These are phyloP conservation scores for Gonatopus flavifemur DNA, from an alignment of 1,140 invertebrate species.

Conservation along the genomic window DNA sequence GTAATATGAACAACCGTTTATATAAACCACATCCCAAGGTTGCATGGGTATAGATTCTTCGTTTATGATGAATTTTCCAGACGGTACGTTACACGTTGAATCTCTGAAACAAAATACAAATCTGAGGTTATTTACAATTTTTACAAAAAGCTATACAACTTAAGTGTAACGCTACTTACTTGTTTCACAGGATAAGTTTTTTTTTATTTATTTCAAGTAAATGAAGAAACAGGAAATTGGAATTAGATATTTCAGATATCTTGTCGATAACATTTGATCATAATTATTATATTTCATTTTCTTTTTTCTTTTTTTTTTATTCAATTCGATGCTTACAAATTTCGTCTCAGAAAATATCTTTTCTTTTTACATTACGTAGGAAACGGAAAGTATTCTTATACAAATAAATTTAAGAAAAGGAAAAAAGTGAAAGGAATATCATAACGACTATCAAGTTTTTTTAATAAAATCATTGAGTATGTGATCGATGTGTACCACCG, in stretches of 20 bases:
- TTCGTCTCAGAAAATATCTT: no score
- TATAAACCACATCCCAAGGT: conserved; percentile 15
- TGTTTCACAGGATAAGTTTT: not conserved
- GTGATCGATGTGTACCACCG: conserved; percentile 42
- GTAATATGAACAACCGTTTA: conserved; percentile 14
- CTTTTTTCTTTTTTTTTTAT: no score
- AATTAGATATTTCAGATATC: no score
- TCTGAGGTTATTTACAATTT: not conserved
- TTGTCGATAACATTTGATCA: no score
- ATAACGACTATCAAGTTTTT: conserved; percentile 29
- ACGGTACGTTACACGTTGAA: not conserved
- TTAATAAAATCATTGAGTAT: conserved; percentile 46
- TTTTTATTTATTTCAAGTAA: not conserved
- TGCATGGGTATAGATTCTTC: conserved; percentile 12
- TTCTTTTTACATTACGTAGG: no score
- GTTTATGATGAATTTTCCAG: conserved; percentile 11
- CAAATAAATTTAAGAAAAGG: no score
- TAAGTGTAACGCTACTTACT: not conserved
- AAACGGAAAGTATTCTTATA: no score
- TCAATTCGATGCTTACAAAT: no score
- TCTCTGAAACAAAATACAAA: conserved; percentile 12
- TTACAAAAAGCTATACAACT: not conserved
- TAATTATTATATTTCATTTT: no score
- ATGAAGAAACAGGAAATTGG: no score
- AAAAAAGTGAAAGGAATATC: no score